Evolutionary conservation across 1,140 invertebrate genomes (phyloP).

Genomic region (Odontomachus brunneus): DNA sequence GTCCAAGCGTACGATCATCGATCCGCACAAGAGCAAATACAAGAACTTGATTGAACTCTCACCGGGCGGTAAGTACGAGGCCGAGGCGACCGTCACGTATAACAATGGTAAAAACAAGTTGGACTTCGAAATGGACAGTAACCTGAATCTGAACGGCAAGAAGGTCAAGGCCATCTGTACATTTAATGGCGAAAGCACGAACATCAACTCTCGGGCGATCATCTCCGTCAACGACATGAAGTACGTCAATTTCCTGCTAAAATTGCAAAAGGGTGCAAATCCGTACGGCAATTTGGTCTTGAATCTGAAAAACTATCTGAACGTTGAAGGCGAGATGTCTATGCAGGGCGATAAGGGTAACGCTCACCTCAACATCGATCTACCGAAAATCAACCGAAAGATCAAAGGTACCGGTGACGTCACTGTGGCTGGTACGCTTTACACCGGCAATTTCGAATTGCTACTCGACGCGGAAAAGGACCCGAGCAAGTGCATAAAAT

Average conservation of each 20-base stretch:
- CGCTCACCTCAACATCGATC: constrained; percentile 82
- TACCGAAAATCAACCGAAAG: constrained; percentile 86
- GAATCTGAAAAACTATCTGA: constrained; percentile 82
- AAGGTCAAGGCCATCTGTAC: constrained; percentile 87
- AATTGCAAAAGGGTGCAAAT: constrained; percentile 73
- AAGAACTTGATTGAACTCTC: constrained; percentile 87
- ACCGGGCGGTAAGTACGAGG: constrained; percentile 88
- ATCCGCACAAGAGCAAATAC: constrained; percentile 87
- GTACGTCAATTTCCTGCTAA: constrained; percentile 86
- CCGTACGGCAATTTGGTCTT: constrained; percentile 79
- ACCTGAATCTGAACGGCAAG: constrained; percentile 84
- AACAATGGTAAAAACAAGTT: constrained; percentile 85
- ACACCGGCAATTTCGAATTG: constrained; percentile 87
- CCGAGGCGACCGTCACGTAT: constrained; percentile 87
- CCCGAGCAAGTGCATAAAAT: constrained; percentile 87
- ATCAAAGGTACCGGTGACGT: constrained; percentile 87
- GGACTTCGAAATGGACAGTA: constrained; percentile 86
- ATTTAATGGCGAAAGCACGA: constrained; percentile 84
- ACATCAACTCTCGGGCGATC: constrained; percentile 85
- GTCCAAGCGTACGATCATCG: constrained; percentile 85
- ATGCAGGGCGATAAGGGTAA: constrained; percentile 82
- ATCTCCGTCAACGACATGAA: constrained; percentile 84
- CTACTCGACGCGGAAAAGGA: constrained; percentile 90
- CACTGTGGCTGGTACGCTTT: constrained; percentile 86
- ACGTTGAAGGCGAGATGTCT: constrained; percentile 77